Conservation (phyloP, 2,888 invertebrate genomes). For the Leucania comma region DNA sequence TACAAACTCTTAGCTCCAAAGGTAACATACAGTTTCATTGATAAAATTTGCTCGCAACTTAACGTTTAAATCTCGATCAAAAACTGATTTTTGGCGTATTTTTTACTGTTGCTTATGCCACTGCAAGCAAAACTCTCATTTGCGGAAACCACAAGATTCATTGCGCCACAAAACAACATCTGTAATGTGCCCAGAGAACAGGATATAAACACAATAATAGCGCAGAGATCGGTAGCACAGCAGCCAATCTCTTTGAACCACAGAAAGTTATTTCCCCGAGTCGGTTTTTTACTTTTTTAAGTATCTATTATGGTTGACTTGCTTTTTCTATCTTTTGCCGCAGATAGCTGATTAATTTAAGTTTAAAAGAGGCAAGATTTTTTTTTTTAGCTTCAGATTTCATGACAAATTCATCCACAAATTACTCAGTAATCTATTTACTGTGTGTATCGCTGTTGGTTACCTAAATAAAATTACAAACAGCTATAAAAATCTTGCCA, state of each 20-base stretch:
- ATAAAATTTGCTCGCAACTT: neutral
- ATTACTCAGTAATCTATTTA: too few species aligned
- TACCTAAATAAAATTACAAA: too few species aligned
- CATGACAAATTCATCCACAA: neutral
- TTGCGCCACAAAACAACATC: neutral
- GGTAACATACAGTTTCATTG: neutral
- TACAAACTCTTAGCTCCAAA: too few species aligned
- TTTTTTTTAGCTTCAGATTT: neutral
- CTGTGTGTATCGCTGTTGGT: too few species aligned
- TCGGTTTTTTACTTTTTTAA: constrained; percentile 29
- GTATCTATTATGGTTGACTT: constrained; percentile 5
- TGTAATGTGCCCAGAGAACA: constrained; percentile 2
- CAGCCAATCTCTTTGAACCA: constrained; percentile 21
- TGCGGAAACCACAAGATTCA: constrained; percentile 15
- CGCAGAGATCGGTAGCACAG: constrained; percentile 11
- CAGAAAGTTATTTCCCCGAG: constrained; percentile 29
- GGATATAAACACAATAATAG: constrained; percentile 18
- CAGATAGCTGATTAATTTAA: constrained; percentile 12
- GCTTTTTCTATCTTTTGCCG: constrained; percentile 31
- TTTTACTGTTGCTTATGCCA: neutral
- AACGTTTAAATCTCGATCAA: neutral
- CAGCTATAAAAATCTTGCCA: neutral
- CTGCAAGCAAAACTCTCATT: neutral
- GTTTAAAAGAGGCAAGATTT: neutral
- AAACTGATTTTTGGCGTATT: too few species aligned